Percentiles rank a stretch among this genome's conserved stretches.
Conservation (phyloP, 2,797 vertebrate genomes). For the Microcaecilia unicolor region DNA sequence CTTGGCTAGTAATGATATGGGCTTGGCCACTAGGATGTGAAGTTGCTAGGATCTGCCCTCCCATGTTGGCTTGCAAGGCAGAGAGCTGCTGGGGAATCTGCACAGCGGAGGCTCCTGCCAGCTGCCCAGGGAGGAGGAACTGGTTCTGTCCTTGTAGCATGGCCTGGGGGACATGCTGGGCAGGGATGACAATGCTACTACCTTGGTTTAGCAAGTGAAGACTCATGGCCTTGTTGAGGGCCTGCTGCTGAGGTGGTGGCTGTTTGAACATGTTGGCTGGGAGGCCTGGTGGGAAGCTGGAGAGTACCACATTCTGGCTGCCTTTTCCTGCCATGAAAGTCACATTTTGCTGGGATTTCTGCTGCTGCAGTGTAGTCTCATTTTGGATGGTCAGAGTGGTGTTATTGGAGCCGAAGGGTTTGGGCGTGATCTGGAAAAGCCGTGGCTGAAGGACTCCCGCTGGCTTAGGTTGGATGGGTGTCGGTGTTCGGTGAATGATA, state of each 20-base stretch:
- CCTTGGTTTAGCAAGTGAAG: slow-evolving; percentile 84
- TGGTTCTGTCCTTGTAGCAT: slow-evolving; percentile 85
- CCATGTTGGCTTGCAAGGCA: slow-evolving; percentile 64
- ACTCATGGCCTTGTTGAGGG: slow-evolving; percentile 74
- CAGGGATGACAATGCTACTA: slow-evolving; percentile 88
- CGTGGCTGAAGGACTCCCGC: slow-evolving; percentile 57
- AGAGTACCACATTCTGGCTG: slow-evolving; percentile 78
- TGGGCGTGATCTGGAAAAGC: slow-evolving; percentile 62
- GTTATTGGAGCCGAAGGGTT: slow-evolving; percentile 39
- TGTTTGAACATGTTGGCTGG: slow-evolving; percentile 75
- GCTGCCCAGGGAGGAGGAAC: slow-evolving; percentile 70
- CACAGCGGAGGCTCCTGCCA: slow-evolving; percentile 28
- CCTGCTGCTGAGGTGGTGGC: slow-evolving; percentile 35
- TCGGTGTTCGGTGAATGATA: slow-evolving; percentile 88
- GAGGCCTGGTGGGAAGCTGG: slow-evolving; percentile 47
- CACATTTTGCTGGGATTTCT: slow-evolving; percentile 80
- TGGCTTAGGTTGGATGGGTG: slow-evolving; percentile 92
- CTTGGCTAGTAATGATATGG: slow-evolving; percentile 79
- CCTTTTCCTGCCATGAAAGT: slow-evolving; percentile 83
- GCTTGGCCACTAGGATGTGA: slow-evolving; percentile 59
- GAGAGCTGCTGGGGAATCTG: slow-evolving; percentile 54
- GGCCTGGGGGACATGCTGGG: slow-evolving; percentile 63
- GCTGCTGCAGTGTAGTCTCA: slow-evolving; percentile 54
- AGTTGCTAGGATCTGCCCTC: slow-evolving; percentile 71
- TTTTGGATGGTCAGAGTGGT: slow-evolving; percentile 49